Percentiles rank a stretch among this genome's conserved stretches.
Conservation (phyloP, 2,888 invertebrate genomes). For the Mamestra brassicae region DNA sequence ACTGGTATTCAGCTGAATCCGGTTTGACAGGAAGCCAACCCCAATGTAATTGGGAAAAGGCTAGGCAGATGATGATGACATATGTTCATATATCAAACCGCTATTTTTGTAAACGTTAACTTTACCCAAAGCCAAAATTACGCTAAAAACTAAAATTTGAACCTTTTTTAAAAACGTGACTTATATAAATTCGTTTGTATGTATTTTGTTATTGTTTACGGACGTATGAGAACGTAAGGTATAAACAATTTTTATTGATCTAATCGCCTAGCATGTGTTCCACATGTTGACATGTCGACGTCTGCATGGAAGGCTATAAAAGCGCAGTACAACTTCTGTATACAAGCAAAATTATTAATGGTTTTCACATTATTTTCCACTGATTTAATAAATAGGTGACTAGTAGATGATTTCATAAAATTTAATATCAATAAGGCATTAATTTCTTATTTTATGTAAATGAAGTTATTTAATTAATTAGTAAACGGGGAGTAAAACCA, state of each 20-base stretch:
- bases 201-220: conserved; percentile 60
- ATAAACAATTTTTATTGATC: conserved; percentile 74
- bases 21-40: no score
- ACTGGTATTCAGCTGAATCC: no score
- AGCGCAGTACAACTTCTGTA: conserved; percentile 37
- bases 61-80: no score
- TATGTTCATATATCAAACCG: no score
- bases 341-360: conserved; percentile 45
- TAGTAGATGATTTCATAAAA: not conserved
- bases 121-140: not conserved
- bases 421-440: not conserved
- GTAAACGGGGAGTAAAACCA: no score
- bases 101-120: not conserved
- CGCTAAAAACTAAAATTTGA: not conserved
- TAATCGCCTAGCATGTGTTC: conserved; percentile 63
- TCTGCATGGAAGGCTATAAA: conserved; percentile 53
- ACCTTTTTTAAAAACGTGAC: not conserved
- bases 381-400: conserved; percentile 10
- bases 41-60: no score
- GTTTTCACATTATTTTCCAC: conserved; percentile 37
- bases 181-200: not conserved
- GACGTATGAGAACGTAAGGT: conserved; percentile 31
- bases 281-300: conserved; percentile 56
- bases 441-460: no score
- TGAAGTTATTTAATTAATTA: no score